Percentiles rank a stretch among this genome's conserved stretches.
These are phyloP conservation scores for Popillia japonica DNA, from an alignment of 1,140 invertebrate species.

Conservation along the genomic window DNA sequence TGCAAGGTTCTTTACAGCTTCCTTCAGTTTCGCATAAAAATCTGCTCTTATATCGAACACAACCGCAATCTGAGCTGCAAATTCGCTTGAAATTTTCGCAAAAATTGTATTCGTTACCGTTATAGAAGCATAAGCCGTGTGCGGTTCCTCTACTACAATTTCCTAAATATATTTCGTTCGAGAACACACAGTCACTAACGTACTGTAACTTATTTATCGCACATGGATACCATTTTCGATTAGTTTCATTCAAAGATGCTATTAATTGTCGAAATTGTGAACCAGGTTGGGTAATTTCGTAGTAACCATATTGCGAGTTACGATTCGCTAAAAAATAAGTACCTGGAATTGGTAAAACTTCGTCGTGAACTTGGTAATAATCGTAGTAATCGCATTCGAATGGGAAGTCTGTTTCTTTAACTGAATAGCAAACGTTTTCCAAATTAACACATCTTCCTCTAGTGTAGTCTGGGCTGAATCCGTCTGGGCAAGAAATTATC, in stretches of 20 bases:
- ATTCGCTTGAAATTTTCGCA: not conserved
- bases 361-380: not conserved
- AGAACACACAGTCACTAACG: not conserved
- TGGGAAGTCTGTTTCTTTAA: not conserved
- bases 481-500: too few species aligned
- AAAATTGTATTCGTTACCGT: not conserved
- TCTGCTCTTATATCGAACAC: not conserved
- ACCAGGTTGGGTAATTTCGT: not conserved
- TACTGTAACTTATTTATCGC: too few species aligned
- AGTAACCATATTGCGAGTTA: not conserved
- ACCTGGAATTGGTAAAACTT: not conserved
- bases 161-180: not conserved
- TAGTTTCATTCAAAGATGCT: not conserved
- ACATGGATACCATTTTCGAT: not conserved
- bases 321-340: not conserved
- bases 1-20: not conserved
- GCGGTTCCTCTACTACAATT: not conserved
- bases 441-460: too few species aligned
- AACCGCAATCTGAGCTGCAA: not conserved
- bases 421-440: not conserved
- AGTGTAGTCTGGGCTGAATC: too few species aligned
- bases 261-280: not conserved
- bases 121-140: not conserved
- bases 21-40: not conserved
- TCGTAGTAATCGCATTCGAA: not conserved